Base-by-base conservation (phyloP, 2,888 invertebrate genomes). In the Lepidochrysops patricia region DNA sequence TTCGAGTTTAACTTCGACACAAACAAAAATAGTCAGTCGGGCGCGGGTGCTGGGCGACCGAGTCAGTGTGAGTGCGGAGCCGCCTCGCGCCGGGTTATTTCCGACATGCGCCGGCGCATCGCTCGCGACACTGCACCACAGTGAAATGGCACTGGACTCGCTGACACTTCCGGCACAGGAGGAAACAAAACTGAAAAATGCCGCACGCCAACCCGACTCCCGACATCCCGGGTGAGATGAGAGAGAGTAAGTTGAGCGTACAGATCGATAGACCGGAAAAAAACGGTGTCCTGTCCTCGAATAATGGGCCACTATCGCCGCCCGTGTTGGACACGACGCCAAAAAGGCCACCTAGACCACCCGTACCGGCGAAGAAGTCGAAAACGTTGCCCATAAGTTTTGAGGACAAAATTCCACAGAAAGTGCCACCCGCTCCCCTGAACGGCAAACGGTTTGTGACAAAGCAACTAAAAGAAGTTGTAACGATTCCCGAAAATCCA, bases 81-180 rank as follows among this genome's bases (percentile, higher is more conserved):
- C 76, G 84, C 79, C 84, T 73, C 87, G 80, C 80, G 85, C 80
- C 88, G 88, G 88, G 84, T 84, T 89, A 89, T 89, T 89, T 88
- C 79, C 75, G 82, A 80, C 74, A 82, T 82, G 80, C 79, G 75
- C 77, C 82, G 80, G 75, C 79, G 76, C 81, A 82, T 82, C 80
- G 75, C 76, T 76, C 77, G 81, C 76, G 79, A 82, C 82, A 74
- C 71, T 81, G 79, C 79, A 85, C 80, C 79, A 79, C 81, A 72
- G 79, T 82, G 85, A 87, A 82, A 89, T 89, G 88, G 87, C 88
- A 82, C 77, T 80, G 80, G 84, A 81, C 83, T 84, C 76, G 76
- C 73, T 76, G 73, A 75, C 76, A 79, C 80, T 85, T 86, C 85
- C 87, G 85, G 74, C 70, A 67, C 59, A 79, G 73, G 74, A 84